Evolutionary conservation across 2,113 vertebrate genomes (phyloP).

Genomic region (Platycercus adscitus): DNA sequence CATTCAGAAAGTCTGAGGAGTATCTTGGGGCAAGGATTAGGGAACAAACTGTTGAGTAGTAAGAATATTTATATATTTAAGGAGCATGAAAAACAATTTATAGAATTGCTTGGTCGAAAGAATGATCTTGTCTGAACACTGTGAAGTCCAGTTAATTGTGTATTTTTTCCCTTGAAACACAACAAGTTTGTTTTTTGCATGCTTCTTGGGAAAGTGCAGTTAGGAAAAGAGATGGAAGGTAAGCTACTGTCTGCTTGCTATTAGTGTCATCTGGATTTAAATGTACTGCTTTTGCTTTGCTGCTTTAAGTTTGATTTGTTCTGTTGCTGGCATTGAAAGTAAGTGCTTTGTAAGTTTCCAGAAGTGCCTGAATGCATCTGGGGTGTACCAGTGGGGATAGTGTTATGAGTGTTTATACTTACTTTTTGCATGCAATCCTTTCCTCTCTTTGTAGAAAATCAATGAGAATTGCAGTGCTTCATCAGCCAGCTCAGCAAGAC

Average conservation of each 20-base stretch:
- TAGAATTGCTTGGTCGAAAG: not conserved
- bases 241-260: constrained; percentile 61
- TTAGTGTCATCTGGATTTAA: constrained; percentile 33
- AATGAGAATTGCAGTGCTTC: constrained; percentile 60
- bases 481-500: constrained; percentile 37
- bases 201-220: constrained; percentile 81
- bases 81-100: not conserved
- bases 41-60: not conserved
- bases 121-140: not conserved
- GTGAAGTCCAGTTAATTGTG: constrained; percentile 47
- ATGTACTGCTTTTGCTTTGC: constrained; percentile 35
- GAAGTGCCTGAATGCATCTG: constrained; percentile 8
- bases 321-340: not conserved
- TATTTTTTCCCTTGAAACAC: constrained; percentile 53
- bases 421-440: not conserved
- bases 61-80: not conserved
- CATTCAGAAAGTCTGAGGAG: not conserved
- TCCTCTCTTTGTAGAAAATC: constrained; percentile 65
- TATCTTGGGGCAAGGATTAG: not conserved
- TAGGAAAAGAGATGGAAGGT: constrained; percentile 82
- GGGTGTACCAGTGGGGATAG: not conserved
- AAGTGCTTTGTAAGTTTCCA: constrained; percentile 10
- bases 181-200: constrained; percentile 79
- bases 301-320: constrained; percentile 23
- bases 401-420: not conserved